Evolutionary conservation across 2,888 invertebrate genomes (phyloP).

Genomic region (Habroteleia sp.): DNA sequence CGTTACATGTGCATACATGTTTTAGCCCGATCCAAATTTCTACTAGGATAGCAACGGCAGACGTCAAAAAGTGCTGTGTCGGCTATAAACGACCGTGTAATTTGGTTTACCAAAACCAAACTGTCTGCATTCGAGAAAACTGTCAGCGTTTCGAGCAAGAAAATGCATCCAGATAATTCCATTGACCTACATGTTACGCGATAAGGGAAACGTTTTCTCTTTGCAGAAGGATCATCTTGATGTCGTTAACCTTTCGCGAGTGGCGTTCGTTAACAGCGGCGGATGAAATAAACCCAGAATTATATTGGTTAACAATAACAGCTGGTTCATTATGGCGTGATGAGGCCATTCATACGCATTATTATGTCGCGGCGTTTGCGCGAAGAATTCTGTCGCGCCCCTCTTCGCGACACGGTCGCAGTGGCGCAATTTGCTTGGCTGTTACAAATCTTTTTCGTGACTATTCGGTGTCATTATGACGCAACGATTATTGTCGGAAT

Average conservation of each 20-base stretch:
- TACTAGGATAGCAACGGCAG: no score
- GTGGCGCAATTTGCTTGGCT: slow-evolving; percentile 41
- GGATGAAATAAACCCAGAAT: slow-evolving; percentile 54
- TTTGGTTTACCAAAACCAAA: no score
- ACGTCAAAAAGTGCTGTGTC: no score
- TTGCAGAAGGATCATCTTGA: slow-evolving; percentile 11
- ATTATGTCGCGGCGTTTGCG: slow-evolving; percentile 42
- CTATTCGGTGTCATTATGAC: slow-evolving; percentile 33
- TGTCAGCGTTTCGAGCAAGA: slow-evolving; percentile 3
- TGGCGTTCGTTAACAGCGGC: slow-evolving; percentile 44
- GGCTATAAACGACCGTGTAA: no score
- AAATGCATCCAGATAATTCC: slow-evolving; percentile 19
- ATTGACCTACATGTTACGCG: slow-evolving; percentile 45
- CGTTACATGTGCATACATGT: no score
- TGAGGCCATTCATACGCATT: slow-evolving; percentile 53
- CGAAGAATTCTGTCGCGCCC: slow-evolving; percentile 5
- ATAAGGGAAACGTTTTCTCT: slow-evolving; percentile 45
- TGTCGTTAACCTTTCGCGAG: slow-evolving; percentile 48
- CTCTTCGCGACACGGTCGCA: slow-evolving; percentile 12
- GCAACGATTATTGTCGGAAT: slow-evolving; percentile 52
- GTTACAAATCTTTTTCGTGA: slow-evolving; percentile 53
- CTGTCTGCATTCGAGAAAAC: slow-evolving; percentile 3
- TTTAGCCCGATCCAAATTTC: no score
- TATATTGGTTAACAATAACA: slow-evolving; percentile 60
- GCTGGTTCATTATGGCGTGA: slow-evolving; percentile 37